Evolutionary conservation across 23 tunicate species (phyloP).

Genomic region (Phallusia fumigata): DNA sequence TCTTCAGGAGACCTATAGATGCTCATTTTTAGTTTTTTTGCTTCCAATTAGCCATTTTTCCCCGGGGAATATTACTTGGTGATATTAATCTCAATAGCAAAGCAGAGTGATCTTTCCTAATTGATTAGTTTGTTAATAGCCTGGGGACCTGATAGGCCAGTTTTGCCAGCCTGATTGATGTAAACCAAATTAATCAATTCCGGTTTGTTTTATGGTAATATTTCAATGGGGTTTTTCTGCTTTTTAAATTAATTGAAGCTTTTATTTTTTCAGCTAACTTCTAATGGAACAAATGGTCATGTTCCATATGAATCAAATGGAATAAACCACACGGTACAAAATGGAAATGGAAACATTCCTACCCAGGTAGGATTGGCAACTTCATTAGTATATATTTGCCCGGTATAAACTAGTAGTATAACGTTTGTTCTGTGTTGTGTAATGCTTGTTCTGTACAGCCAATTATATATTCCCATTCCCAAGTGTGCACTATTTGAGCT

Average conservation of each 20-base stretch:
- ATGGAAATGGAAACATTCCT: no score
- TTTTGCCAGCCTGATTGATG: neutral
- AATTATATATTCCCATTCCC: no score
- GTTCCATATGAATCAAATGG: neutral
- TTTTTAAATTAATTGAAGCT: neutral
- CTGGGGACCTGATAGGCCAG: neutral
- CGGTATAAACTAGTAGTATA: no score
- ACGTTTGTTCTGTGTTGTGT: no score
- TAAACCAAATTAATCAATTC: neutral
- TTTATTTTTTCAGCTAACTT: neutral
- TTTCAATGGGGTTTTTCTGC: neutral
- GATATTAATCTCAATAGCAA: neutral
- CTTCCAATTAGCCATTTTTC: neutral
- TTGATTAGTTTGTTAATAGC: neutral
- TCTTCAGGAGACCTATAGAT: no score
- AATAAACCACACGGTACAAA: neutral
- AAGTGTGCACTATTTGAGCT: no score
- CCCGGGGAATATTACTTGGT: neutral
- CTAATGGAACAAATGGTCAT: neutral
- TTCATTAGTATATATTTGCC: no score
- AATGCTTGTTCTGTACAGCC: no score
- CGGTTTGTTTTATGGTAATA: neutral
- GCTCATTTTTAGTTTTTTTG: neutral
- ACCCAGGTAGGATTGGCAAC: no score
- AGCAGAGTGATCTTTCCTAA: neutral